Evolutionary conservation across 2,113 vertebrate genomes (phyloP).

Genomic region (Tachuris rubrigastra): DNA sequence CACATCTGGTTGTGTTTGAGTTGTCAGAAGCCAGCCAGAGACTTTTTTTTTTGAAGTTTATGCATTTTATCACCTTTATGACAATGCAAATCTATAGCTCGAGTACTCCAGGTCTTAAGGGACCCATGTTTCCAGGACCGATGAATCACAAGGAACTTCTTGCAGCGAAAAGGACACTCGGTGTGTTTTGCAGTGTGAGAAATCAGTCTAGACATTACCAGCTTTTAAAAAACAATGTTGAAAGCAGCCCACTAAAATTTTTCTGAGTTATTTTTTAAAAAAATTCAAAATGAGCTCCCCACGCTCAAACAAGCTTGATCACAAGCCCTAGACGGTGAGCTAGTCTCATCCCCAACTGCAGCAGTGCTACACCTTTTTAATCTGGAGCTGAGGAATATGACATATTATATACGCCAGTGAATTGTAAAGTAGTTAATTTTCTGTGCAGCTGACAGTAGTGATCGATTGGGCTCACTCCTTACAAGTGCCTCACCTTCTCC

Average conservation of each 20-base stretch:
- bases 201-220: slow-evolving; percentile 50
- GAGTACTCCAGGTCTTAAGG: slow-evolving; percentile 50
- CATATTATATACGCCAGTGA: slow-evolving; percentile 17
- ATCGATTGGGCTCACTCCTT: not conserved
- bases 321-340: not conserved
- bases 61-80: slow-evolving; percentile 67
- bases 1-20: slow-evolving; percentile 25
- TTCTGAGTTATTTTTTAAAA: not conserved
- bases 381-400: not conserved
- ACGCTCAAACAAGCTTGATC: not conserved
- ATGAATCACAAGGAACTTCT: slow-evolving; percentile 64
- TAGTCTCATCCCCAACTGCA: accelerated
- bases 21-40: slow-evolving; percentile 56
- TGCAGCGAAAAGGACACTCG: not conserved
- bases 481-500: not conserved
- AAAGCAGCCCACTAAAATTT: slow-evolving; percentile 34
- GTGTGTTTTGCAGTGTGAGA: slow-evolving; percentile 44
- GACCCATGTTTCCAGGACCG: not conserved
- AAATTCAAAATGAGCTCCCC: not conserved
- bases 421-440: slow-evolving; percentile 42
- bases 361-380: not conserved
- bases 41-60: slow-evolving; percentile 58
- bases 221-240: slow-evolving; percentile 28
- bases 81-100: slow-evolving; percentile 22
- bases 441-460: not conserved